Percentiles rank a stretch among this genome's conserved stretches.
Conservation (phyloP, 2,888 invertebrate genomes). For the Drosophila stalkeri region DNA sequence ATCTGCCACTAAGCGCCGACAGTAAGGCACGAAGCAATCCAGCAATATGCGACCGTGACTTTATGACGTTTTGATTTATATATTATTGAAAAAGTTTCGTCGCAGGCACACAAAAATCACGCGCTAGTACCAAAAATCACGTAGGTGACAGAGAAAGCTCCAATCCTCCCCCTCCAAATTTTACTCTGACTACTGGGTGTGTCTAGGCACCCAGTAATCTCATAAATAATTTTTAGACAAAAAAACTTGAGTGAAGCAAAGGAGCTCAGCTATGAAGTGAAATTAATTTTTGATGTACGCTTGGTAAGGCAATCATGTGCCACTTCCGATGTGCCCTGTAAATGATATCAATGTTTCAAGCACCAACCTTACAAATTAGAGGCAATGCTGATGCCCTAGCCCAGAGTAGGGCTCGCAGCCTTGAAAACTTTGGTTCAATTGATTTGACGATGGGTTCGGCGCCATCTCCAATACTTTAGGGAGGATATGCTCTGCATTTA, state of each 20-base stretch:
- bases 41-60: slow-evolving; percentile 59
- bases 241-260: slow-evolving; percentile 52
- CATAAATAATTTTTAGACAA: slow-evolving; percentile 77
- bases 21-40: slow-evolving; percentile 27
- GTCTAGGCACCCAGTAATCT: slow-evolving; percentile 43
- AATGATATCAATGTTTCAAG: slow-evolving; percentile 39
- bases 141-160: slow-evolving; percentile 69
- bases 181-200: slow-evolving; percentile 7
- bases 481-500: slow-evolving; percentile 16
- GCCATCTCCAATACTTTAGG: slow-evolving; percentile 7
- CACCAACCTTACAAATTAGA: slow-evolving; percentile 25
- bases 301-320: slow-evolving; percentile 33
- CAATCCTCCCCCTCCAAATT: slow-evolving; percentile 4
- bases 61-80: slow-evolving; percentile 85
- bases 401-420: not conserved
- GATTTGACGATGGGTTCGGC: slow-evolving; percentile 42
- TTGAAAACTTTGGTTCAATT: slow-evolving; percentile 58
- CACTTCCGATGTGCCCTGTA: slow-evolving; percentile 16
- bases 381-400: slow-evolving; percentile 7
- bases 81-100: slow-evolving; percentile 81
- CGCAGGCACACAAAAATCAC: slow-evolving; percentile 60
- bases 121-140: slow-evolving; percentile 65
- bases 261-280: slow-evolving; percentile 54
- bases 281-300: slow-evolving; percentile 79
- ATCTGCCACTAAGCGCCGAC: slow-evolving; percentile 22